Evolutionary conservation across 2,113 vertebrate genomes (phyloP), one percentile per base, ranked within the genome.

Genomic region (Monarcha castaneiventris): DNA sequence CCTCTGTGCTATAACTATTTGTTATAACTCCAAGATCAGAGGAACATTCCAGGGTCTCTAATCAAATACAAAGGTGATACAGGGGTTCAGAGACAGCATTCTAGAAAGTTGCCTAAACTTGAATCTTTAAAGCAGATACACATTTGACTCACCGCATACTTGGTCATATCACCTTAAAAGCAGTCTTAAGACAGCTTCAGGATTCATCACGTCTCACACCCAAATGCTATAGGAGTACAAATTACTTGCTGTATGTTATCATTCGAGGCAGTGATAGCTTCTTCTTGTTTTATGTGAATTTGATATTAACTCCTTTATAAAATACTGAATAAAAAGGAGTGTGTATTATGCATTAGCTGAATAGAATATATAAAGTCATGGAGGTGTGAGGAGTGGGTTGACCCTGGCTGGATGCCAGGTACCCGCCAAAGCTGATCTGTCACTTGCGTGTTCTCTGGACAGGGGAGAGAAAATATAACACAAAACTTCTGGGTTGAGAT

Each of bases 21-120:
- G 23, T 62, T 84, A 25, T n/a, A 76, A 85, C 25, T 91, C 37
- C 23, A 87, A 81, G 71, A 96, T 94, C 85, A 93, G 58, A 92
- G 26, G 30, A 87, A 58, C 20, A 62, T 89, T 88, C 49, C 58
- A 78, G 62, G 19, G 64, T 89, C 27, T 87, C n/a, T 72, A 37
- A 58, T 75, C 30, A 85, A 33, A 62, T 46, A 11, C 5, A 61
- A 44, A 33, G 21, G 18, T 61, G 41, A 61, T 68, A 63, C 3
- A 37, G 27, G 11, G 51, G 3, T 77, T 88, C 35, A 56, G 48
- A 77, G 20, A 17, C 5, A 21, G 16, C 5, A 25, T 67, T 74
- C 90, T n/a, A 87, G 56, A 81, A 80, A 73, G 10, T n/a, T 67
- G 8, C 48, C 72, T 48, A 33, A 69, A 69, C 44, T 46, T 61